Conservation (phyloP, 2,888 invertebrate species). For the Andricus curvator region DNA sequence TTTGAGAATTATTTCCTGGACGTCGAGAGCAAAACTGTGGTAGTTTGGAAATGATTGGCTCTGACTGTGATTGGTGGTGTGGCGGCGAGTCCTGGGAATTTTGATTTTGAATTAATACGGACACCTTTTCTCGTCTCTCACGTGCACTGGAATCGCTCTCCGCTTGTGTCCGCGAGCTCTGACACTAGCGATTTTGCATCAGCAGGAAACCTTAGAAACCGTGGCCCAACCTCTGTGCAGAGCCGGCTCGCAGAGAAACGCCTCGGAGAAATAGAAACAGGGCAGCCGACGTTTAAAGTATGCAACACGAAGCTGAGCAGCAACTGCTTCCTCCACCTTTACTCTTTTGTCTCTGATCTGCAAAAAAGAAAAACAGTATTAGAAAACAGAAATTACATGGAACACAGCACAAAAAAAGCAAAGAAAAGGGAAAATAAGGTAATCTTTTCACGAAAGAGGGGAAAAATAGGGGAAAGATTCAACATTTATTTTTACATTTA, state of each 20-base stretch:
- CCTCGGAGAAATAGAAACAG: conserved; percentile 66
- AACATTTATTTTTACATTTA: too few relatives aligned
- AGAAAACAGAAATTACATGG: background rate
- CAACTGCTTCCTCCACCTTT: conserved; percentile 96
- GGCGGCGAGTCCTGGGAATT: background rate
- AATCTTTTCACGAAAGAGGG: too few relatives aligned
- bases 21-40: background rate
- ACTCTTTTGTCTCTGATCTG: conserved; percentile 97
- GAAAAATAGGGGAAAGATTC: too few relatives aligned
- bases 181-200: conserved; percentile 73
- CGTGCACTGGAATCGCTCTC: conserved; percentile 11
- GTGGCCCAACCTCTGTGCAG: conserved; percentile 68
- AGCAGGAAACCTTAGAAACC: conserved; percentile 69
- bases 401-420: too few relatives aligned
- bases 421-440: too few relatives aligned
- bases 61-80: background rate
- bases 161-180: conserved; percentile 71
- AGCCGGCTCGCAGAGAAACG: conserved; percentile 66
- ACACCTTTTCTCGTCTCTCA: background rate
- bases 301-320: conserved; percentile 95
- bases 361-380: conserved; percentile 75
- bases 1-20: conserved; percentile 30
- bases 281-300: conserved; percentile 85
- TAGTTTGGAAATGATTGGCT: conserved; percentile 1
- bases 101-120: background rate